Evolutionary conservation across 2,888 invertebrate species (phyloP).

Genomic region (Polydrusus pterygomalis): DNA sequence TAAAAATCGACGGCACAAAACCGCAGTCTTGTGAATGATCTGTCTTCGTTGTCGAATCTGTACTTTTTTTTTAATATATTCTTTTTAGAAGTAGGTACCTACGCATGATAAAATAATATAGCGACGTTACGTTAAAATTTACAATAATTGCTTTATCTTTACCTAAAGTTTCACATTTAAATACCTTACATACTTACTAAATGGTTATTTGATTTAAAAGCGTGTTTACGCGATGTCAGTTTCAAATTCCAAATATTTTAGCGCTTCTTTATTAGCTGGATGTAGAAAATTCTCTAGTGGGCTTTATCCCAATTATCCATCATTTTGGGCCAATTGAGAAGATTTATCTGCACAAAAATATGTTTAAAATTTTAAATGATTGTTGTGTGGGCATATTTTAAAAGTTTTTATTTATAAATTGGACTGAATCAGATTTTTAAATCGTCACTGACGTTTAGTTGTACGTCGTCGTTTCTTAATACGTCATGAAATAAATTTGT

Average conservation of each 20-base stretch:
- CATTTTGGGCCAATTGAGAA: conserved; percentile 35
- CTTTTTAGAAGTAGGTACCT: too few relatives aligned
- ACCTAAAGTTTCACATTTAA: background rate
- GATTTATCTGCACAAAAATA: conserved; percentile 43
- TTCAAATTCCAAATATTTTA: conserved; percentile 46
- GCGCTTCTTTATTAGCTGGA: conserved; percentile 23
- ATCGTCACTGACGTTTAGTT: conserved; percentile 25
- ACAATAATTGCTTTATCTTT: too few relatives aligned
- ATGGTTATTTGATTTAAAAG: conserved; percentile 32
- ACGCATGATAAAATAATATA: too few relatives aligned
- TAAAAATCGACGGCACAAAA: too few relatives aligned
- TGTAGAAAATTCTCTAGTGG: conserved; percentile 40
- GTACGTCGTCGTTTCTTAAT: conserved; percentile 12
- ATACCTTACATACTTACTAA: conserved; percentile 33
- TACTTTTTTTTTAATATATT: too few relatives aligned
- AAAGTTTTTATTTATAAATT: conserved; percentile 25
- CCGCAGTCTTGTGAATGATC: too few relatives aligned
- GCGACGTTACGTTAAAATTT: too few relatives aligned
- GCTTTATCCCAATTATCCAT: conserved; percentile 32
- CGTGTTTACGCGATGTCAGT: conserved; percentile 40
- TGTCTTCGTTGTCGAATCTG: too few relatives aligned
- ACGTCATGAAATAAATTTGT: conserved; percentile 19
- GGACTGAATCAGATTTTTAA: conserved; percentile 26
- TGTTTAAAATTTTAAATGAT: conserved; percentile 34
- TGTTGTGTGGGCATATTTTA: conserved; percentile 29